Percentiles rank a stretch among this genome's conserved stretches.
Conservation (phyloP, 1,140 invertebrate genomes). For the Prorops nasuta region DNA sequence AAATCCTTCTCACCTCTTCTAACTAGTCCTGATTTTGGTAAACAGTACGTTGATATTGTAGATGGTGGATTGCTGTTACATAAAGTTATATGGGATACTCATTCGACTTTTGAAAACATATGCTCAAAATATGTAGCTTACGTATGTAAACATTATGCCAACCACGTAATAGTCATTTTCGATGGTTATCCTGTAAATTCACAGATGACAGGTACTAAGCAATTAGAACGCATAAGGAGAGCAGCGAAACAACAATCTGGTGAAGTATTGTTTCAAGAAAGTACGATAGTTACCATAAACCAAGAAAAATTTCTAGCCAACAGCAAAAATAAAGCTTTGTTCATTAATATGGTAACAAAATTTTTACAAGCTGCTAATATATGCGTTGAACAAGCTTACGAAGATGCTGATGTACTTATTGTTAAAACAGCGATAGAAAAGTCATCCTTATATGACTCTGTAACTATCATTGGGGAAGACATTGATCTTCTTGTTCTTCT, state of each 20-base stretch:
- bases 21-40: not conserved
- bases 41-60: not conserved
- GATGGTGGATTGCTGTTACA: constrained; percentile 30
- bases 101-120: constrained; percentile 14
- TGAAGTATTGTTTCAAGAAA: constrained; percentile 38
- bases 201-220: constrained; percentile 4
- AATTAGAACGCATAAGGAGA: constrained; percentile 4
- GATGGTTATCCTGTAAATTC: constrained; percentile 19
- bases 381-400: constrained; percentile 31
- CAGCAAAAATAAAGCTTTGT: constrained; percentile 32
- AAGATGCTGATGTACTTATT: constrained; percentile 43
- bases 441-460: constrained; percentile 23
- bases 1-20: too few relatives aligned
- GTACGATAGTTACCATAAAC: constrained; percentile 34
- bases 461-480: constrained; percentile 42
- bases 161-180: constrained; percentile 19
- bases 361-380: constrained; percentile 34
- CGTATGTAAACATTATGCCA: constrained; percentile 13
- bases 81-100: constrained; percentile 19
- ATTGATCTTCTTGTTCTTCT: constrained; percentile 44
- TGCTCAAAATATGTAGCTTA: constrained; percentile 17
- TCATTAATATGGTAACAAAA: constrained; percentile 31
- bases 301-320: constrained; percentile 44
- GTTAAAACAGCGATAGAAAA: constrained; percentile 38
- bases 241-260: not conserved